Percentiles rank a stretch among this genome's conserved stretches.
These are phyloP conservation scores for Anoura caudifer DNA, from an alignment of 2,113 vertebrate genomes.

Conservation along the genomic window DNA sequence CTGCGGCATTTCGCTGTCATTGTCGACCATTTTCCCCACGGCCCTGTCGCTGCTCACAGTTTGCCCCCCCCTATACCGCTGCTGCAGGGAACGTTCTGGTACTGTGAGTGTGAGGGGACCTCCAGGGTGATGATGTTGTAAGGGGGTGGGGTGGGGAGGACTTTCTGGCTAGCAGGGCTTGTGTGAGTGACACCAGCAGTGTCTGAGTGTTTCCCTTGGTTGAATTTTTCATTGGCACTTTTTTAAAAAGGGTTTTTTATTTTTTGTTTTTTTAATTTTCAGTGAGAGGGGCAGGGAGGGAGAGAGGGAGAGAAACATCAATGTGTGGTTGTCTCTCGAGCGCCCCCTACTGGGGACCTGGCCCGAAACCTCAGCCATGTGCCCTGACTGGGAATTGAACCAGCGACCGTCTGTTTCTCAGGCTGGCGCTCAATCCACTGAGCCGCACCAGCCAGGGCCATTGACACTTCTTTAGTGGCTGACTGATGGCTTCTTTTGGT, in stretches of 20 bases:
- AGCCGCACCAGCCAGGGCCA: no score
- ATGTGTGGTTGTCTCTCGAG: no score
- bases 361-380: no score
- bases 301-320: no score
- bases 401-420: rapidly evolving
- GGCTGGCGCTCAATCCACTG: no score
- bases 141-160: no score
- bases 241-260: no score
- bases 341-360: no score
- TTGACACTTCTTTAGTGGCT: not conserved
- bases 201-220: not conserved
- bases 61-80: not conserved
- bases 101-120: not conserved
- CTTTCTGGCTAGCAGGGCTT: not conserved
- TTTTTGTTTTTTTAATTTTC: no score
- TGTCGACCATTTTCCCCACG: not conserved
- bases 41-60: not conserved
- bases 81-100: not conserved
- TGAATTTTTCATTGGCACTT: not conserved
- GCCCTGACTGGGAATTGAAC: no score
- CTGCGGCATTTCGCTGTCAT: not conserved
- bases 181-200: not conserved
- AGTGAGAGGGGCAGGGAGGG: no score
- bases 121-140: not conserved
- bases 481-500: not conserved